phyloP scores from a whole-genome alignment of 2,888 invertebrate species.

The Agrotis segetum region DNA sequence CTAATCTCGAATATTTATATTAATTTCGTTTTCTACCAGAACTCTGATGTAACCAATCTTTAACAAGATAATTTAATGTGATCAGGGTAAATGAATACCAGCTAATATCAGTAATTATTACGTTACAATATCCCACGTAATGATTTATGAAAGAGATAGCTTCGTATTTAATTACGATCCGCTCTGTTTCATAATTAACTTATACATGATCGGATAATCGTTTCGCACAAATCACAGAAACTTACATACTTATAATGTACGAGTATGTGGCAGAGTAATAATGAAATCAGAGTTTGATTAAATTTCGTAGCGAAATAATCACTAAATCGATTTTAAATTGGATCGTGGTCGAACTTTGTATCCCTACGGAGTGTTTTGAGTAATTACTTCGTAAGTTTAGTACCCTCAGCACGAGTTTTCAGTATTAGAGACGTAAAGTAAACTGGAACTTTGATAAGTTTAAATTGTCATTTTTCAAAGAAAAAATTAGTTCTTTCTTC shows the following conservation, averaged over 20 bases:
- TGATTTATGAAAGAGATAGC: slow-evolving; percentile 4
- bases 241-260: neutral
- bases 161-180: slow-evolving; percentile 35
- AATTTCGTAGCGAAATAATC: neutral
- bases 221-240: neutral
- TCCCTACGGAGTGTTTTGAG: neutral
- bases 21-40: no score
- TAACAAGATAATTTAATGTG: no score
- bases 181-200: slow-evolving; percentile 40
- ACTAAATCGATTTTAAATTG: neutral
- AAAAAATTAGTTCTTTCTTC: no score
- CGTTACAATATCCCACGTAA: neutral
- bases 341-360: neutral
- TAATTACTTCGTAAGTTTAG: neutral
- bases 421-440: no score
- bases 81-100: neutral
- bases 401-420: no score
- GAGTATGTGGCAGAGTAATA: neutral
- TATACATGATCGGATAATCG: slow-evolving; percentile 14
- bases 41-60: no score
- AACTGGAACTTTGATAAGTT: no score
- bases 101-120: neutral
- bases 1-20: no score
- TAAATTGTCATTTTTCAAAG: no score
- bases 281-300: slow-evolving; percentile 7